Conservation (phyloP, 2,113 vertebrate genomes). For the Pangasianodon gigas region DNA sequence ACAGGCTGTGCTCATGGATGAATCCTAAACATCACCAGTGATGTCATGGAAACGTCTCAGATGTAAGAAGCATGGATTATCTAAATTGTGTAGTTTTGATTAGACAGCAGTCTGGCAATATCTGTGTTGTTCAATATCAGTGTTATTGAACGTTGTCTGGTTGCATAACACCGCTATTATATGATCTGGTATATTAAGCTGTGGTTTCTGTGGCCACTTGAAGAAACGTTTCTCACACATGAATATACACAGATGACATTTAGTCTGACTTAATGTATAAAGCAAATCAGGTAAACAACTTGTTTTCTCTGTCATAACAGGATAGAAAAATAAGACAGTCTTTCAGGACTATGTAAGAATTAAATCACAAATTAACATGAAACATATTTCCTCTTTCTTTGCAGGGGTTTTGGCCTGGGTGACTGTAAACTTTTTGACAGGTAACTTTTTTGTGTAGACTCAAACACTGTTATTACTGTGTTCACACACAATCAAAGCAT, state of each 20-base stretch:
- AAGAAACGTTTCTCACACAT: not conserved
- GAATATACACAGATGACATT: not conserved
- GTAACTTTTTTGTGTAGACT: constrained; percentile 63
- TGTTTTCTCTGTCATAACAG: not conserved
- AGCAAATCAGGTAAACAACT: not conserved
- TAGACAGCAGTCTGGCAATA: constrained; percentile 39
- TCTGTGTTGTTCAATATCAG: too few species aligned
- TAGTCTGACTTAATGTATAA: not conserved
- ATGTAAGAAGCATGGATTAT: constrained; percentile 5
- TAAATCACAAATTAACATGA: not conserved
- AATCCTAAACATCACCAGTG: constrained; percentile 1
- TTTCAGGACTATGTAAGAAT: not conserved
- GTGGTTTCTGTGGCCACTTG: constrained; percentile 1
- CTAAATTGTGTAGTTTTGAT: constrained; percentile 51
- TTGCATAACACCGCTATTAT: constrained; percentile 60
- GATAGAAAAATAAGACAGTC: not conserved
- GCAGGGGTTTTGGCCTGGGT: constrained; percentile 95
- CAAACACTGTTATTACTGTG: not conserved
- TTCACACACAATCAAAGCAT: not conserved
- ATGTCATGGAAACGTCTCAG: not conserved
- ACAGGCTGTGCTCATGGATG: not conserved
- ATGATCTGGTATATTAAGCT: not conserved
- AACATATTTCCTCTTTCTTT: constrained; percentile 47
- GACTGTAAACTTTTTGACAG: constrained; percentile 92
- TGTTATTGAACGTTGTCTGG: constrained; percentile 41